Evolutionary conservation across 1,140 invertebrate genomes (phyloP).

Genomic region (Holotrichia oblita): DNA sequence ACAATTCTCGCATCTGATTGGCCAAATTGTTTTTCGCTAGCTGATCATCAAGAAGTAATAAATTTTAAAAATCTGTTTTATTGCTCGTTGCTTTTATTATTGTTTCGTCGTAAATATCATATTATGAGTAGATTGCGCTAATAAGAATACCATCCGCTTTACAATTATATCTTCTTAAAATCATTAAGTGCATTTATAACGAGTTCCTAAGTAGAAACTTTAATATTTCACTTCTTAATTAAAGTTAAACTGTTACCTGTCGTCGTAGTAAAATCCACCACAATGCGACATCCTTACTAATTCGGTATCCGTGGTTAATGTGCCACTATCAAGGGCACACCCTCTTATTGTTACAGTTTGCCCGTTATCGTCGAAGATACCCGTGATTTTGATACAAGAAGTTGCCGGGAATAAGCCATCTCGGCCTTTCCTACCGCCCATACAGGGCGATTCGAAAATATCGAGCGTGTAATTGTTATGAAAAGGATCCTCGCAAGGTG

Average conservation of each 20-base stretch:
- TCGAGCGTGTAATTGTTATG: slow-evolving; percentile 89
- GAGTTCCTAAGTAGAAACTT: no score
- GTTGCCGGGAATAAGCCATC: slow-evolving; percentile 96
- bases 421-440: slow-evolving; percentile 90
- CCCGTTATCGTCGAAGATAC: slow-evolving; percentile 81
- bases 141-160: no score
- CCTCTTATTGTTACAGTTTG: slow-evolving; percentile 82
- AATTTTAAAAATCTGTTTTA: no score
- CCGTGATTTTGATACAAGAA: slow-evolving; percentile 94
- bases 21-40: not conserved
- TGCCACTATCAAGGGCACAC: slow-evolving; percentile 92
- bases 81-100: no score
- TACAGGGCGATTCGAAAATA: slow-evolving; percentile 90
- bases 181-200: no score
- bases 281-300: slow-evolving; percentile 94
- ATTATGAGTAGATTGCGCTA: no score
- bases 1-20: no score
- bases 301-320: slow-evolving; percentile 91
- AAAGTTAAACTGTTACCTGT: slow-evolving; percentile 80
- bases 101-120: no score
- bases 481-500: slow-evolving; percentile 94
- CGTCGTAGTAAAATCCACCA: slow-evolving; percentile 87
- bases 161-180: no score
- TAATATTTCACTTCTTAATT: no score
- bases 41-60: not conserved